Conservation (phyloP, 2,888 invertebrate genomes). For the Andrena minutula region DNA sequence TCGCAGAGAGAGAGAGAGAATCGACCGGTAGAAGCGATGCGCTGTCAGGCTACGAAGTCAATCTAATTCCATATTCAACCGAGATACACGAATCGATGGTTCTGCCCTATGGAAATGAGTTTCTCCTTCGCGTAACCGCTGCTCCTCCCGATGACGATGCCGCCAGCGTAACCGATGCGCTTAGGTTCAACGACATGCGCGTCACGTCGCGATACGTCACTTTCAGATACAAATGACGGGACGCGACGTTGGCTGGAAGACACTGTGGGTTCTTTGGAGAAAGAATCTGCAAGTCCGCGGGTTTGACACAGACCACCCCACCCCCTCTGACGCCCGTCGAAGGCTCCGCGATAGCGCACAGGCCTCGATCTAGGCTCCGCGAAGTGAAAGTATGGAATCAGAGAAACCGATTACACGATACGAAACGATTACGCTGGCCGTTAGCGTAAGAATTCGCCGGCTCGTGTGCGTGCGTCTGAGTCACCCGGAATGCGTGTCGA, state of each 20-base stretch:
- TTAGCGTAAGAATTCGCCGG: constrained; percentile 4
- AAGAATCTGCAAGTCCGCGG: neutral
- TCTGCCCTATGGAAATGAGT: constrained; percentile 30
- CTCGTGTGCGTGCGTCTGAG: neutral
- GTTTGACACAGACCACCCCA: neutral
- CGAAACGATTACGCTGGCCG: constrained; percentile 34
- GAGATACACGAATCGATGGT: neutral
- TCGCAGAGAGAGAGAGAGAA: too few species aligned
- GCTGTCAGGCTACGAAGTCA: too few species aligned
- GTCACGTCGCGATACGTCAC: constrained; percentile 62
- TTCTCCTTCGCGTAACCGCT: constrained; percentile 32
- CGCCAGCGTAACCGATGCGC: constrained; percentile 60
- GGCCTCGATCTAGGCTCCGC: neutral
- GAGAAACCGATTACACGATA: constrained; percentile 46
- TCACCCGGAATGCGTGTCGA: neutral
- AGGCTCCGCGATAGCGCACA: neutral
- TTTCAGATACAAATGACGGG: constrained; percentile 41
- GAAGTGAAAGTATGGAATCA: constrained; percentile 48
- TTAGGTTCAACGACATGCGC: constrained; percentile 67
- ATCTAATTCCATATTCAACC: too few species aligned
- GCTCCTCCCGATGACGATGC: constrained; percentile 55
- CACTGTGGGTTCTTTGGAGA: neutral
- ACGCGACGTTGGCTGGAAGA: constrained; percentile 12
- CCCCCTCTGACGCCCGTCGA: neutral
- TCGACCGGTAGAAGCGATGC: neutral